phyloP scores from a whole-genome alignment of 53 echinoderm and acorn worm species.

The Astropecten irregularis region DNA sequence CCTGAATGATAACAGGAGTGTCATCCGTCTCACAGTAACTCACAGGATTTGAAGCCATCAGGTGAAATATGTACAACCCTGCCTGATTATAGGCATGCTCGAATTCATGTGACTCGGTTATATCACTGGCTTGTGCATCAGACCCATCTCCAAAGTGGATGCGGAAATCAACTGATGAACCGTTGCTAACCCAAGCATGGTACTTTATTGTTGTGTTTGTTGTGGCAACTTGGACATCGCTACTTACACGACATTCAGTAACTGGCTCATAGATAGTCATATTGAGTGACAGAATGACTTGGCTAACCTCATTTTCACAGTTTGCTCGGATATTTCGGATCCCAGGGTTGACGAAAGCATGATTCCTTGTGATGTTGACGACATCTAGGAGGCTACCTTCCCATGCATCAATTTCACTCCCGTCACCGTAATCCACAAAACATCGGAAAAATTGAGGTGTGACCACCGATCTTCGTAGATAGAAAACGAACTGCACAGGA shows the following conservation, averaged over 20 bases:
- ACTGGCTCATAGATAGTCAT: not conserved
- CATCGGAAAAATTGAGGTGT: constrained; percentile 38
- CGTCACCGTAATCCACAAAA: constrained; percentile 50
- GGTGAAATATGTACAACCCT: not conserved
- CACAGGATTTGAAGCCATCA: constrained; percentile 20
- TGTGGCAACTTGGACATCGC: not conserved
- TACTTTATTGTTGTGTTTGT: not conserved
- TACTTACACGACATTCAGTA: constrained; percentile 4
- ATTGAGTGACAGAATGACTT: not conserved
- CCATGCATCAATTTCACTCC: not conserved
- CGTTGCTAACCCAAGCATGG: not conserved
- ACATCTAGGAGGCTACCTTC: not conserved
- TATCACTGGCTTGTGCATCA: not conserved
- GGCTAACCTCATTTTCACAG: constrained; percentile 45
- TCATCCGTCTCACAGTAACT: constrained; percentile 6
- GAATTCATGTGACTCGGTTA: not conserved
- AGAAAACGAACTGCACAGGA: constrained; percentile 12
- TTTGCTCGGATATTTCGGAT: not conserved
- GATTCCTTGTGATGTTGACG: not conserved
- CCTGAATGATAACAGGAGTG: not conserved
- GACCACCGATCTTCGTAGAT: not conserved
- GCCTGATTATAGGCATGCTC: constrained; percentile 12
- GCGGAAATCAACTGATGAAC: not conserved
- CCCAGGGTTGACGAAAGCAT: constrained; percentile 19
- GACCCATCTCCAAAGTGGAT: constrained; percentile 20